These are phyloP conservation scores for Dendrocopos noguchii DNA, from an alignment of 2,113 vertebrate genomes.

Conservation along the genomic window DNA sequence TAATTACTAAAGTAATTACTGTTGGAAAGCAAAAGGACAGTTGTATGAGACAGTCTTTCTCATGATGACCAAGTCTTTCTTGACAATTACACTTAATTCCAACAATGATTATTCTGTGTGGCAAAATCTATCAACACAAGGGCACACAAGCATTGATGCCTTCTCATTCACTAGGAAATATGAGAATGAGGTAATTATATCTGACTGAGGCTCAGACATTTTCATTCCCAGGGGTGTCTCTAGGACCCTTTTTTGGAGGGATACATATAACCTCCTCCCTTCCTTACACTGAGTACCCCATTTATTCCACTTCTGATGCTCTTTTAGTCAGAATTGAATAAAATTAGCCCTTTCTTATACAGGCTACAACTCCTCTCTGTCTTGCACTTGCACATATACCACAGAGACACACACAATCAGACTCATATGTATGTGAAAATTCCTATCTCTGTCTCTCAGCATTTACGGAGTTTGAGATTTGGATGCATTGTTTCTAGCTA, in stretches of 20 bases:
- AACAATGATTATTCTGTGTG: slow-evolving; percentile 73
- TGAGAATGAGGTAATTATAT: slow-evolving; percentile 62
- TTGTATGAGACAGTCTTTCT: slow-evolving; percentile 74
- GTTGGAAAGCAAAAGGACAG: slow-evolving; percentile 82
- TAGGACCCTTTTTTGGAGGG: slow-evolving; percentile 8
- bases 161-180: slow-evolving; percentile 57
- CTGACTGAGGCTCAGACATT: slow-evolving; percentile 7
- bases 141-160: slow-evolving; percentile 52
- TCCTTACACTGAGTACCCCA: neutral
- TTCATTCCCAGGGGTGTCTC: slow-evolving; percentile 20
- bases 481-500: neutral
- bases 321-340: neutral
- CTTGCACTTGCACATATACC: neutral
- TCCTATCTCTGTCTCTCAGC: neutral
- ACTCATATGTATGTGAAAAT: neutral
- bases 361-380: neutral
- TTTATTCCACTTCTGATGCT: neutral
- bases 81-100: slow-evolving; percentile 80
- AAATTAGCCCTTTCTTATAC: slow-evolving; percentile 28
- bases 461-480: neutral
- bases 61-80: slow-evolving; percentile 80
- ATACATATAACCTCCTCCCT: neutral
- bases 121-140: slow-evolving; percentile 72
- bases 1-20: slow-evolving; percentile 85
- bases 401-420: neutral